These are phyloP conservation scores for Plumapathes pennacea DNA, from an alignment of 92 coral and sea anemone species.

Conservation along the genomic window DNA sequence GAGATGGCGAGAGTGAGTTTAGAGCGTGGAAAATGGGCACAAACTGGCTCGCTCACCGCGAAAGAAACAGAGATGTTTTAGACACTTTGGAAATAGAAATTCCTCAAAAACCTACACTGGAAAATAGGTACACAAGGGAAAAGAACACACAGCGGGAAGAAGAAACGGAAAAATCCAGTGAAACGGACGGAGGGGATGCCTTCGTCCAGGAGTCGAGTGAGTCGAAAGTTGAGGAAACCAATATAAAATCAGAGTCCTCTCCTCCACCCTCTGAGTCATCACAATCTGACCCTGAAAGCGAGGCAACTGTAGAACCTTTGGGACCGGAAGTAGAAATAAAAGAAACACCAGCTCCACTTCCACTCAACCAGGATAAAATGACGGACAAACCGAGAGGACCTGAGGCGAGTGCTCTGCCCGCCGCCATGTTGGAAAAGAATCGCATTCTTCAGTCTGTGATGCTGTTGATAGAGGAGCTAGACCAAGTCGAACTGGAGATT, in stretches of 20 bases:
- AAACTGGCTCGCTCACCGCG: constrained; percentile 76
- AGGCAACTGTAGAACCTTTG: neutral
- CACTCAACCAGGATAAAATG: constrained; percentile 65
- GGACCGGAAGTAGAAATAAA: constrained; percentile 16
- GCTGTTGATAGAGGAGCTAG: constrained; percentile 84
- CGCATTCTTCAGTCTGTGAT: constrained; percentile 77
- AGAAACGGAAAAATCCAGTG: neutral
- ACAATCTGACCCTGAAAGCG: neutral
- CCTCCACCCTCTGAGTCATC: constrained; percentile 1
- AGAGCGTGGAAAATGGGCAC: constrained; percentile 83
- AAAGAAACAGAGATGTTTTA: constrained; percentile 56
- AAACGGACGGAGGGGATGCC: neutral
- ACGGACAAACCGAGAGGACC: constrained; percentile 56
- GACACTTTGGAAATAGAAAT: constrained; percentile 43
- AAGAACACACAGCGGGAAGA: constrained; percentile 20
- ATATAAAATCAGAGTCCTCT: constrained; percentile 7
- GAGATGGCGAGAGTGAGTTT: constrained; percentile 76
- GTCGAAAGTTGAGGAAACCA: neutral
- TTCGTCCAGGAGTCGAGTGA: neutral
- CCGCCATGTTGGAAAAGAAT: constrained; percentile 51
- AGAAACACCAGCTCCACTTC: constrained; percentile 75
- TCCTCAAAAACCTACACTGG: constrained; percentile 15
- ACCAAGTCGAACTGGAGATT: constrained; percentile 84
- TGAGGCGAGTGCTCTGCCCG: constrained; percentile 23
- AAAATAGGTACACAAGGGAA: constrained; percentile 65